phyloP scores from a whole-genome alignment of 2,113 vertebrate species.

The Todiramphus chloris region DNA sequence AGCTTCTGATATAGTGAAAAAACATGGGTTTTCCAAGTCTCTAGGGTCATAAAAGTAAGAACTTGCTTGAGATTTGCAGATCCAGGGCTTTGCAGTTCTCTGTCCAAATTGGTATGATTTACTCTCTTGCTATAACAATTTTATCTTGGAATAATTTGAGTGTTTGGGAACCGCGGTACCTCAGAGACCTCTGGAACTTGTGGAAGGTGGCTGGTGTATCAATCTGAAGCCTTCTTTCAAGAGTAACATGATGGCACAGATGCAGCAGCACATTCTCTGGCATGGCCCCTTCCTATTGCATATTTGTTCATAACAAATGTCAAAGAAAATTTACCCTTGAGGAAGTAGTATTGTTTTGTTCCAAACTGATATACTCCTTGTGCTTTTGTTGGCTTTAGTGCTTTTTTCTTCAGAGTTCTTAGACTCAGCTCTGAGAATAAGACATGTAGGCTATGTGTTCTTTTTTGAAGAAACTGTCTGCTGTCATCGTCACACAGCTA shows the following conservation, averaged over 20 bases:
- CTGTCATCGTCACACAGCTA: background rate
- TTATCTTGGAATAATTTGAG: background rate
- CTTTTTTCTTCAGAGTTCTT: background rate
- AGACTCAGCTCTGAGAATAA: background rate
- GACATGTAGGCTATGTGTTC: background rate
- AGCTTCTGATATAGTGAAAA: background rate
- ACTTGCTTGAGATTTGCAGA: background rate
- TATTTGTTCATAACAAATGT: background rate
- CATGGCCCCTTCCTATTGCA: background rate
- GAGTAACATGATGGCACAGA: background rate
- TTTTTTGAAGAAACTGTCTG: background rate
- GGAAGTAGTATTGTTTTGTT: background rate
- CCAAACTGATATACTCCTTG: background rate
- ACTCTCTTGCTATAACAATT: background rate
- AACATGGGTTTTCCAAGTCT: background rate
- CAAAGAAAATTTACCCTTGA: background rate
- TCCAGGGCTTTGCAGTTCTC: background rate
- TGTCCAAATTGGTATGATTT: background rate
- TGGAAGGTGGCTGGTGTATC: background rate
- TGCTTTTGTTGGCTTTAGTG: background rate
- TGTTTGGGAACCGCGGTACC: background rate
- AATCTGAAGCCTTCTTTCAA: background rate
- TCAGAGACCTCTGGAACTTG: background rate
- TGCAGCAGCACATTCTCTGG: background rate
- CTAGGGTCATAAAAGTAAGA: background rate